Conservation (phyloP, 2,888 invertebrate genomes). For the Caenorhabditis parvicauda region DNA sequence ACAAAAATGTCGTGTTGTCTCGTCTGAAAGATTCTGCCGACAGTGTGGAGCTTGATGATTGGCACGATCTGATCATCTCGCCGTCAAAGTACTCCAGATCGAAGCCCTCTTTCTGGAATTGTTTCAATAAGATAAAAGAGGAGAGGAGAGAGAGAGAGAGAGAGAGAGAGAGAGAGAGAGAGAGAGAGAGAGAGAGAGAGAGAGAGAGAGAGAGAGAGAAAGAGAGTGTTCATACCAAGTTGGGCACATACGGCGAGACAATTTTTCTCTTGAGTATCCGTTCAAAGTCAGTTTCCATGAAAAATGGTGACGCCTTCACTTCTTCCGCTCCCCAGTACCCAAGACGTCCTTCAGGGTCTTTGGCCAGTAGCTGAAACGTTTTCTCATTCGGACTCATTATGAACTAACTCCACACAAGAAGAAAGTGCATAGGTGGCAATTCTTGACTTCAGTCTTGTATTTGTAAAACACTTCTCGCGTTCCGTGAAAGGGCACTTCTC, state of each 20-base stretch:
- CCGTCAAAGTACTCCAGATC: constrained; percentile 15
- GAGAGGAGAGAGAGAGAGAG: neutral
- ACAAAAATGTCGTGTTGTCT: no score
- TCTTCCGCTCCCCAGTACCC: constrained; percentile 17
- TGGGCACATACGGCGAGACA: constrained; percentile 16
- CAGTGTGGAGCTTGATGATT: no score
- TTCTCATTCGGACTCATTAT: no score
- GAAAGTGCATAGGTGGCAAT: no score
- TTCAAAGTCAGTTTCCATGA: constrained; percentile 16
- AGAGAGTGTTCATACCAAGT: neutral
- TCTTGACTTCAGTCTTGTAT: no score
- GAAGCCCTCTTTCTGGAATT: constrained; percentile 10
- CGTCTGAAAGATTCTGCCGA: no score
- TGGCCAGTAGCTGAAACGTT: constrained; percentile 11
- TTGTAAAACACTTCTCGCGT: constrained; percentile 10
- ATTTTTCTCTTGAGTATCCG: constrained; percentile 5
- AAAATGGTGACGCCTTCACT: constrained; percentile 21
- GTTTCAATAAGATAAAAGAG: no score
- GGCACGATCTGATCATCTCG: no score
- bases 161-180: neutral
- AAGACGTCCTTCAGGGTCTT: constrained; percentile 19
- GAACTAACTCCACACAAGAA: no score
- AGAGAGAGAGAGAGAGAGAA: neutral
- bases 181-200: neutral
- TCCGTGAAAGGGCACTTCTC: constrained; percentile 20